Base-by-base conservation (phyloP, 2,113 vertebrate species). In the Pardalotus punctatus region DNA sequence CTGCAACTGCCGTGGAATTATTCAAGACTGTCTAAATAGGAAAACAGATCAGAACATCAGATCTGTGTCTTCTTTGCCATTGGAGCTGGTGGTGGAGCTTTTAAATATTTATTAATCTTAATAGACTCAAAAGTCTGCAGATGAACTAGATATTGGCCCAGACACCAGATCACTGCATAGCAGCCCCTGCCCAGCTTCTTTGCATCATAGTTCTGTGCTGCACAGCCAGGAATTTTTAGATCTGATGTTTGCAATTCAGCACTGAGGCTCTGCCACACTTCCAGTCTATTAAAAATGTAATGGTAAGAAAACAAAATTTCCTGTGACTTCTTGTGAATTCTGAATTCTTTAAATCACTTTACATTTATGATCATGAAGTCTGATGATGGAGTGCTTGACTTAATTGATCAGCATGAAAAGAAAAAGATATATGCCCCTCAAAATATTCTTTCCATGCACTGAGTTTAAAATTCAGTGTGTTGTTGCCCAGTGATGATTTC, bases 41-140 rank as follows among this genome's bases (percentile, higher is more conserved):
- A 89, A 86, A 71, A 51, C 71, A 90, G 50, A 77, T 76, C 42
- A 77, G 91, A 94, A 86, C 81, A 85, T 77, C 81, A 77, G 58
- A 83, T 93, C 67, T 72, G 73, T 62, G 14, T 57, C 53, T 88
- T 81, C 81, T 67, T 86, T 94, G 71, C 71, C 12, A 60, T 58
- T 91, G 79, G 87, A 90, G 66, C 57, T 77, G 19, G 6, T 64
- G 79, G 17, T 56, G 38, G 50, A 88, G 33, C 66, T 86, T 94
- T 94, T 83, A 88, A 96, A 96, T 97, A 97, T 95, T 95, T 95
- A 95, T 91, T 88, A 40, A 77, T 65, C 38, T 65, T 82, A 83
- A 94, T 56, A 82, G 91, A 69, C 7, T 0, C 43, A 58, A 15
- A 91, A 83, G 36, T 84, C 72, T 94, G 88, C 71, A 65, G 87